These are phyloP conservation scores for Lacanobia wlatinum DNA, from an alignment of 2,888 invertebrate genomes.

Conservation along the genomic window DNA sequence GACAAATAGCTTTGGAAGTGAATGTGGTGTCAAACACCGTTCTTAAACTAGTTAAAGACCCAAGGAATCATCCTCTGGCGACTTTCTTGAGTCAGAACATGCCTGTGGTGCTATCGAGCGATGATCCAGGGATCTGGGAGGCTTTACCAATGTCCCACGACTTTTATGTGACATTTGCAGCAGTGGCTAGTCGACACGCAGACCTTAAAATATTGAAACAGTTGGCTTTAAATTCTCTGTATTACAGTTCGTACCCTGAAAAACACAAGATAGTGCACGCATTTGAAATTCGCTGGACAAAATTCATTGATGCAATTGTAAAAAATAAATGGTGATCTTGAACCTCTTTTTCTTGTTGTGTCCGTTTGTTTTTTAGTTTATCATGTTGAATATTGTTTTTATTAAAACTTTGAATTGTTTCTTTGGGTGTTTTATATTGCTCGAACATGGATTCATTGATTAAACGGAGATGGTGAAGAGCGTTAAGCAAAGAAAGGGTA, in stretches of 20 bases:
- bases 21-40: slow-evolving; percentile 95
- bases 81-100: slow-evolving; percentile 92
- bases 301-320: slow-evolving; percentile 79
- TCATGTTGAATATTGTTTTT: slow-evolving; percentile 7
- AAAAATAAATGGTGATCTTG: slow-evolving; percentile 69
- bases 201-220: slow-evolving; percentile 94
- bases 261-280: slow-evolving; percentile 81
- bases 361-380: slow-evolving; percentile 7
- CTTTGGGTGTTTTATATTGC: not conserved
- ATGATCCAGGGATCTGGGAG: slow-evolving; percentile 95
- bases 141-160: slow-evolving; percentile 93
- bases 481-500: too few relatives aligned
- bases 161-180: slow-evolving; percentile 95
- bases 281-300: slow-evolving; percentile 85
- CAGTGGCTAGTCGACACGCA: slow-evolving; percentile 92
- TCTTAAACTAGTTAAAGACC: slow-evolving; percentile 92
- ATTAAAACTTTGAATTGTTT: slow-evolving; percentile 3
- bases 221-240: slow-evolving; percentile 93
- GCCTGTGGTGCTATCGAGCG: slow-evolving; percentile 94
- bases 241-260: slow-evolving; percentile 91
- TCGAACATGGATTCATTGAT: not conserved
- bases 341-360: slow-evolving; percentile 33
- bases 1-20: slow-evolving; percentile 93
- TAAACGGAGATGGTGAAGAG: too few relatives aligned
- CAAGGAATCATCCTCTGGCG: slow-evolving; percentile 94